Evolutionary conservation across 2,797 vertebrate genomes (phyloP), one percentile per base, ranked within the genome.

Genomic region (Eleutherodactylus coqui): DNA sequence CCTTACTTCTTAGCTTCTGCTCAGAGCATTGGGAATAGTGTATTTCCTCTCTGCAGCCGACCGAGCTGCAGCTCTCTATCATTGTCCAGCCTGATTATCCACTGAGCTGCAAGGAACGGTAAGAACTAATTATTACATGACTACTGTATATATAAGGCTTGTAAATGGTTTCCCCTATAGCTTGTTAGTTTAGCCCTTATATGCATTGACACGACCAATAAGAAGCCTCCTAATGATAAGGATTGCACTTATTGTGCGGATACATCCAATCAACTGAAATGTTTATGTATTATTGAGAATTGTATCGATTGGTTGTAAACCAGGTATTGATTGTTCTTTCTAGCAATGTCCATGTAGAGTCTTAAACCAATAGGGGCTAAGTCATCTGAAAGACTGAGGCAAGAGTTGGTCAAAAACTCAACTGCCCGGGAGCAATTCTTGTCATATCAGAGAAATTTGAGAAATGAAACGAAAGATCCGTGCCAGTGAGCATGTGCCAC

Each of bases 21-120:
- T 67, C 29, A 34, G 17, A 19, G 24, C 27, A 55, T 27, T 51
- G 49, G 32, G n/a, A 51, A 41, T n/a, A 29, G 53, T 75, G 67
- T 47, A 16, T 41, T 72, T 73, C 36, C 41, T 55, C 51, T 13
- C 36, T 13, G 10, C 45, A 34, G 53, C n/a, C 72, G 62, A 85
- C 13, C 32, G 21, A 72, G 34, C 75, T 53, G 83, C 83, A 85
- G 36, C 19, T 47, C 62, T 47, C 34, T 84, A 32, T 27, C 27
- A 45, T 73, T 64, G 21, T 84, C 73, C 16, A 41, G 60, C 4
- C 32, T 69, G 36, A 14, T 34, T 58, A 27, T 16, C 38, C 51
- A 62, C 24, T 60, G 32, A 55, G 55, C 69, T 82, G 85, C 14
- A 41, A 19, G 27, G 29, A 75, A 41, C 1, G 78, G 85, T 86